Conservation (phyloP, 2,888 invertebrate species). For the Tetropium fuscum region DNA sequence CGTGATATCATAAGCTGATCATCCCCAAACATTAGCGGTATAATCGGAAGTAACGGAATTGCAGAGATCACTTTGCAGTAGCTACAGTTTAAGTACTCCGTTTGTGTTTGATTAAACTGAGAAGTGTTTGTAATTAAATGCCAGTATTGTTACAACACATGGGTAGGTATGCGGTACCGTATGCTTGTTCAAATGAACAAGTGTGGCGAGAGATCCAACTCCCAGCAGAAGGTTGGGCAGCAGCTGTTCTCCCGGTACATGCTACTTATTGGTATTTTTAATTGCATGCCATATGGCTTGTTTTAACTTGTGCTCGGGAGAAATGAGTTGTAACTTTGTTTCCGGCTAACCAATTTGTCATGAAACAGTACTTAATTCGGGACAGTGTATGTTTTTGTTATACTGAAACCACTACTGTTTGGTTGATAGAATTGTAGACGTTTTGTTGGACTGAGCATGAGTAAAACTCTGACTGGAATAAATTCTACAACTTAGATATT, state of each 20-base stretch:
- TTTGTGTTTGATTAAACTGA: constrained; percentile 19
- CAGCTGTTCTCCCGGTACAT: constrained; percentile 2
- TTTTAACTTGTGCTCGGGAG: neutral
- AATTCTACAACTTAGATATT: too few species aligned
- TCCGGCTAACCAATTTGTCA: neutral
- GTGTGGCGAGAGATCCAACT: neutral
- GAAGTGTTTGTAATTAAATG: constrained; percentile 13
- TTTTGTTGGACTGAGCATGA: too few species aligned
- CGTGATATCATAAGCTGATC: too few species aligned
- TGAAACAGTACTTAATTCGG: neutral
- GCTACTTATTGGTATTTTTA: constrained; percentile 17
- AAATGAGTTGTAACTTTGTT: constrained; percentile 2
- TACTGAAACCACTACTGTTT: too few species aligned
- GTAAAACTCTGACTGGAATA: too few species aligned
- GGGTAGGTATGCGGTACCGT: neutral
- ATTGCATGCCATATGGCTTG: constrained; percentile 16
- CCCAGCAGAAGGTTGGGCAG: neutral
- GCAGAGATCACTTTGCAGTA: neutral
- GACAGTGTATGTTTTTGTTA: too few species aligned
- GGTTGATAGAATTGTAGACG: too few species aligned
- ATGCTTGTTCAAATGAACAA: neutral
- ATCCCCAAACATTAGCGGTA: neutral
- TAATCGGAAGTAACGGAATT: constrained; percentile 10
- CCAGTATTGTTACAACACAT: constrained; percentile 5
- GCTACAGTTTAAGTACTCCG: constrained; percentile 13